Conservation (phyloP, 2,113 vertebrate genomes). For the Myodes glareolus region DNA sequence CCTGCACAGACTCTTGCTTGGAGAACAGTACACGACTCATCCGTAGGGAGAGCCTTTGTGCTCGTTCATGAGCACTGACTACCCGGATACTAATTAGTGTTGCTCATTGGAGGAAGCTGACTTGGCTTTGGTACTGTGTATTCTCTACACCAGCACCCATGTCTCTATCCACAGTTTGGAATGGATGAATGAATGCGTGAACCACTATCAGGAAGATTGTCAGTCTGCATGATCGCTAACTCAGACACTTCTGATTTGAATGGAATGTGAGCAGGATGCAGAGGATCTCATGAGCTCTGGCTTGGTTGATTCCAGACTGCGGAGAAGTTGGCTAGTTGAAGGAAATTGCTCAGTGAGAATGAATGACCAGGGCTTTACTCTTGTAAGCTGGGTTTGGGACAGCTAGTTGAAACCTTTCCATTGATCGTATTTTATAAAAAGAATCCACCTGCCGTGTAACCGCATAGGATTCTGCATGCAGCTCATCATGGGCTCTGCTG, state of each 20-base stretch:
- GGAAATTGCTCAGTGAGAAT: not conserved
- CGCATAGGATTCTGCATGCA: not conserved
- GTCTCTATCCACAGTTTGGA: not conserved
- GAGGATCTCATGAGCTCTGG: constrained; percentile 17
- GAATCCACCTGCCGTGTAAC: not conserved
- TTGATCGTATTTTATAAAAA: constrained; percentile 19
- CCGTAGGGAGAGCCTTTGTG: rapidly evolving
- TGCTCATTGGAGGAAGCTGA: constrained; percentile 27
- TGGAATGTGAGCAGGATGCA: not conserved
- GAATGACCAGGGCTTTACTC: not conserved
- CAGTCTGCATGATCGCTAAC: not conserved
- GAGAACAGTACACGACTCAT: not conserved
- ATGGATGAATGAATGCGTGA: not conserved
- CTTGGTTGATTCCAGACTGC: constrained; percentile 22
- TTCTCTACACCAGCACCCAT: not conserved
- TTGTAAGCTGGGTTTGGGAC: not conserved
- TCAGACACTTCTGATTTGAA: not conserved
- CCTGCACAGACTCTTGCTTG: constrained; percentile 19
- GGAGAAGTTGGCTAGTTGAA: constrained; percentile 24
- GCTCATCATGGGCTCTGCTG: not conserved
- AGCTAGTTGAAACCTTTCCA: constrained; percentile 17
- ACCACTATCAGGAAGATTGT: not conserved
- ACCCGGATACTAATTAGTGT: not conserved
- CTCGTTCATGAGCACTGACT: not conserved
- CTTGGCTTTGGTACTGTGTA: not conserved